A percentile compares a stretch with the other conserved stretches of the same genome.
Conservation (phyloP, 2,888 invertebrate genomes). For the Phania funesta region DNA sequence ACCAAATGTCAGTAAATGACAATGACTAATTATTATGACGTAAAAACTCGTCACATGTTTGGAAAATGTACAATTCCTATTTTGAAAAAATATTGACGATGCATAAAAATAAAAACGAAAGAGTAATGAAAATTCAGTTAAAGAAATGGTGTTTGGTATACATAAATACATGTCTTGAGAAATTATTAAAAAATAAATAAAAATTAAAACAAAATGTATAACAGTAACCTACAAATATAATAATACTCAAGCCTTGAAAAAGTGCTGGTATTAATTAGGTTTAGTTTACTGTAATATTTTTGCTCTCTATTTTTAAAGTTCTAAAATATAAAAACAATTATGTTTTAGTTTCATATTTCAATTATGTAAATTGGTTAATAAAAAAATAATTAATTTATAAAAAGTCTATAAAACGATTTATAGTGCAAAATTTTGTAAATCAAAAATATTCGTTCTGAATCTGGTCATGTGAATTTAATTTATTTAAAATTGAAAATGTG, state of each 20-base stretch:
- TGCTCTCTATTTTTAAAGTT: constrained; percentile 19
- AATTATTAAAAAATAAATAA: background rate
- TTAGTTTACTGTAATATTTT: constrained; percentile 9
- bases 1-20: background rate
- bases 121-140: too few species aligned
- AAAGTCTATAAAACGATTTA: too few species aligned
- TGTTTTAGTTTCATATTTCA: background rate
- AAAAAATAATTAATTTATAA: too few species aligned
- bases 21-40: background rate
- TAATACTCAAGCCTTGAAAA: constrained; percentile 11
- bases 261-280: constrained; percentile 27
- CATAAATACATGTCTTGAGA: background rate
- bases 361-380: too few species aligned
- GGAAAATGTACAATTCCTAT: too few species aligned
- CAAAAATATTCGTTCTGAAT: too few species aligned
- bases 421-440: too few species aligned
- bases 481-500: too few species aligned
- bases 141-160: background rate
- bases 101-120: too few species aligned
- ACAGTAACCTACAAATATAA: constrained; percentile 9
- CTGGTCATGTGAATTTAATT: too few species aligned
- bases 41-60: too few species aligned
- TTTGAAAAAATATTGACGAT: too few species aligned
- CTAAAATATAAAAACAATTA: background rate
- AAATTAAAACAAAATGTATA: constrained; percentile 8